These are phyloP conservation scores for Tapirus indicus DNA, from an alignment of 2,797 vertebrate genomes.

Conservation along the genomic window DNA sequence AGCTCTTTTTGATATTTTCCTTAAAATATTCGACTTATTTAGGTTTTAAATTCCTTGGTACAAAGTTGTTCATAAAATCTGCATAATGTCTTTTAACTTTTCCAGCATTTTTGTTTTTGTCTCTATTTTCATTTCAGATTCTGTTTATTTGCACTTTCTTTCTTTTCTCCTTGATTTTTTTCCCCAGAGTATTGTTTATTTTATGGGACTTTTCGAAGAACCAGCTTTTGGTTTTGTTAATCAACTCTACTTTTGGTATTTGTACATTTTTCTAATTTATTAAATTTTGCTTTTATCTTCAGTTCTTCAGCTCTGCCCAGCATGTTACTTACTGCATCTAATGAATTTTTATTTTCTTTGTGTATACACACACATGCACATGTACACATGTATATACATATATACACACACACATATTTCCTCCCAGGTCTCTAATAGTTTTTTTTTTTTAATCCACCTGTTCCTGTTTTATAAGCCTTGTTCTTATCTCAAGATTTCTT, in stretches of 20 bases:
- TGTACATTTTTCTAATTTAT: constrained; percentile 30
- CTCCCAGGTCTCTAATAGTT: background rate
- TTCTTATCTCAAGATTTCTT: constrained; percentile 1
- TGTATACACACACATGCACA: background rate
- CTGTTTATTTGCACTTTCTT: background rate
- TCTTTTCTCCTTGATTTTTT: background rate
- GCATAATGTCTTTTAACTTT: background rate
- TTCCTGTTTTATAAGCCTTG: background rate
- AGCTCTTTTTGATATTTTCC: constrained; percentile 8
- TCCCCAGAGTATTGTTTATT: constrained; percentile 32
- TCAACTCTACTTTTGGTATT: constrained; percentile 35
- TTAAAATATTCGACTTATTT: constrained; percentile 29
- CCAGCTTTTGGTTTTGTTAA: constrained; percentile 18
- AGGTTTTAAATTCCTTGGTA: constrained; percentile 34
- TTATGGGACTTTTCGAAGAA: constrained; percentile 46
- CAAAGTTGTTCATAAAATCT: background rate
- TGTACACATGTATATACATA: too few relatives aligned
- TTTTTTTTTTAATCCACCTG: background rate
- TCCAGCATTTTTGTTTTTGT: background rate
- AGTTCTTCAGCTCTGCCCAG: background rate
- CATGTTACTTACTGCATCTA: background rate
- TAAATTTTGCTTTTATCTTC: constrained; percentile 34
- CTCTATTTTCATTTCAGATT: constrained; percentile 37
- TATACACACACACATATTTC: background rate
- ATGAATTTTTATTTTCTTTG: background rate